A percentile compares a stretch with the other conserved stretches of the same genome.
phyloP scores from a whole-genome alignment of 2,113 vertebrate genomes.

The Madoqua kirkii region DNA sequence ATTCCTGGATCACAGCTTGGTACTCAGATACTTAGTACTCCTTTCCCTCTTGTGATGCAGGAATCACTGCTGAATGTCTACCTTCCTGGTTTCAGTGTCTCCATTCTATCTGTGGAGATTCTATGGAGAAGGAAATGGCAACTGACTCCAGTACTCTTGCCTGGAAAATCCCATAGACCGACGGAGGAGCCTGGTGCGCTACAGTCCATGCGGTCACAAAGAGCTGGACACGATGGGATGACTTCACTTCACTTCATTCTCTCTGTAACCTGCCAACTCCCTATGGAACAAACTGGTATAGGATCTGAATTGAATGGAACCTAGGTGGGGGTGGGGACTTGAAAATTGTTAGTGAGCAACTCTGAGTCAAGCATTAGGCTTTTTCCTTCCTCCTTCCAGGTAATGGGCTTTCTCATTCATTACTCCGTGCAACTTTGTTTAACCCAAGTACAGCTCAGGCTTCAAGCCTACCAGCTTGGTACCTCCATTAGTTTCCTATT shows the following conservation, averaged over 20 bases:
- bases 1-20: background rate
- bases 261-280: background rate
- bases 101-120: too few relatives aligned
- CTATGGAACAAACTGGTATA: background rate
- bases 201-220: fast-evolving
- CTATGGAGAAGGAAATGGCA: background rate
- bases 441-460: background rate
- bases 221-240: background rate
- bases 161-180: background rate
- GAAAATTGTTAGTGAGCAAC: background rate
- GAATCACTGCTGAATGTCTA: background rate
- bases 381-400: background rate
- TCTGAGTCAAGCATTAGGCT: too few relatives aligned
- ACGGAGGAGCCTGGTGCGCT: background rate
- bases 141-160: background rate
- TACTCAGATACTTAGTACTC: background rate
- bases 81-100: background rate
- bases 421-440: fast-evolving
- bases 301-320: background rate
- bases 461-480: background rate
- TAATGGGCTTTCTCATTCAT: fast-evolving
- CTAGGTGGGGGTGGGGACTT: background rate
- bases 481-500: background rate
- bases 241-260: background rate
- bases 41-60: fast-evolving